These are phyloP conservation scores for Cryptophagus acutangulus DNA, from an alignment of 2,888 invertebrate species.

Conservation along the genomic window DNA sequence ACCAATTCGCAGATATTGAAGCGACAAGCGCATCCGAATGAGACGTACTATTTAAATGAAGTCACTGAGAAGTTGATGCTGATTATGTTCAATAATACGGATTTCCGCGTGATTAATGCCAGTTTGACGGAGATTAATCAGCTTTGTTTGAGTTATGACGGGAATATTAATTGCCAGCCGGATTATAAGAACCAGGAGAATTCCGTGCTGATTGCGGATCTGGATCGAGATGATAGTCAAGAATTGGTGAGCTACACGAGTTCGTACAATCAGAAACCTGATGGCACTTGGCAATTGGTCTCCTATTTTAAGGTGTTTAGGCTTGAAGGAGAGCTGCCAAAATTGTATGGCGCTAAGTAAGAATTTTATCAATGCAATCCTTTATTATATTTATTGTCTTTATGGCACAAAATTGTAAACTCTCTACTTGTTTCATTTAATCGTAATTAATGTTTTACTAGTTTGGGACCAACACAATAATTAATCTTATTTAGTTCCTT, in stretches of 20 bases:
- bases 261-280: slow-evolving; percentile 53
- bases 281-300: slow-evolving; percentile 56
- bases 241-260: slow-evolving; percentile 74
- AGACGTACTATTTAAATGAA: slow-evolving; percentile 32
- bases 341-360: slow-evolving; percentile 55
- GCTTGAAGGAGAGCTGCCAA: slow-evolving; percentile 67
- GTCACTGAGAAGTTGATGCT: slow-evolving; percentile 64
- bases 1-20: slow-evolving; percentile 24
- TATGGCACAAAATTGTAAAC: too few relatives aligned
- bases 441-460: too few relatives aligned
- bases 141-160: slow-evolving; percentile 55
- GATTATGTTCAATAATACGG: slow-evolving; percentile 68
- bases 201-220: slow-evolving; percentile 67
- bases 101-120: slow-evolving; percentile 70
- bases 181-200: slow-evolving; percentile 67
- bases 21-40: slow-evolving; percentile 24
- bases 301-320: slow-evolving; percentile 66
- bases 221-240: slow-evolving; percentile 70
- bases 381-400: too few relatives aligned
- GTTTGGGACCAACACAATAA: too few relatives aligned
- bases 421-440: too few relatives aligned
- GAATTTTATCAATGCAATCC: not conserved
- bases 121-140: slow-evolving; percentile 74
- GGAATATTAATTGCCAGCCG: slow-evolving; percentile 61
- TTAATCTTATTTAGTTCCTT: too few relatives aligned